A percentile compares a stretch with the other conserved stretches of the same genome.
These are phyloP conservation scores for Hirudinaria manillensis DNA, from an alignment of 2,888 invertebrate genomes.

Conservation along the genomic window DNA sequence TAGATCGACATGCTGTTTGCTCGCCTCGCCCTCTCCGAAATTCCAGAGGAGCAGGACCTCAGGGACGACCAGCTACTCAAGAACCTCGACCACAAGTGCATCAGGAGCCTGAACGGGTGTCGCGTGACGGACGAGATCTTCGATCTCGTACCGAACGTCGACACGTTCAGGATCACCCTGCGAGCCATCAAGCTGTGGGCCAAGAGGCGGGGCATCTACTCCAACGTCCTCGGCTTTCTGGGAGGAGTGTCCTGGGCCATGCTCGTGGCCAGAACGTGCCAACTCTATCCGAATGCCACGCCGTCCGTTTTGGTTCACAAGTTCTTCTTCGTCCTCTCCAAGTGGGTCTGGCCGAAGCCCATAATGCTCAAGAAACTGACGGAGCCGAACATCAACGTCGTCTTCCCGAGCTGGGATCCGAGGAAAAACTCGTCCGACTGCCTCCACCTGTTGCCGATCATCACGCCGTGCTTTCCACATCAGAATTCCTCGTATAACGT, in stretches of 20 bases:
- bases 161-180: slow-evolving; percentile 85
- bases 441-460: slow-evolving; percentile 98
- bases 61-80: slow-evolving; percentile 75
- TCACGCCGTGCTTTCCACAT: slow-evolving; percentile 98
- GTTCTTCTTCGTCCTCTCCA: slow-evolving; percentile 94
- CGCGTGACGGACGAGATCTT: slow-evolving; percentile 97
- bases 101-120: slow-evolving; percentile 88
- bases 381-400: slow-evolving; percentile 71
- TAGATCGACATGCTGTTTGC: slow-evolving; percentile 87
- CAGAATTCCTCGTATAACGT: slow-evolving; percentile 99
- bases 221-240: slow-evolving; percentile 92
- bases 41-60: slow-evolving; percentile 81
- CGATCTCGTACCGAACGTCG: slow-evolving; percentile 85
- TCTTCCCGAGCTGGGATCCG: slow-evolving; percentile 94
- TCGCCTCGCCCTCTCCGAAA: slow-evolving; percentile 84
- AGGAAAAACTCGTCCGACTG: slow-evolving; percentile 32
- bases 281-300: slow-evolving; percentile 92
- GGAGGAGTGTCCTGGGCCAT: slow-evolving; percentile 99
- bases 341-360: slow-evolving; percentile 98
- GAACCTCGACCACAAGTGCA: slow-evolving; percentile 90
- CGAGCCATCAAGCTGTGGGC: slow-evolving; percentile 96
- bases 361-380: slow-evolving; percentile 77
- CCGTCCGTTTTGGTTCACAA: slow-evolving; percentile 91
- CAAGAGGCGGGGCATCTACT: slow-evolving; percentile 92
- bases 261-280: slow-evolving; percentile 94